Percentiles rank a stretch among this genome's conserved stretches.
These are phyloP conservation scores for Crax fasciolata DNA, from an alignment of 2,797 vertebrate genomes.

Conservation along the genomic window DNA sequence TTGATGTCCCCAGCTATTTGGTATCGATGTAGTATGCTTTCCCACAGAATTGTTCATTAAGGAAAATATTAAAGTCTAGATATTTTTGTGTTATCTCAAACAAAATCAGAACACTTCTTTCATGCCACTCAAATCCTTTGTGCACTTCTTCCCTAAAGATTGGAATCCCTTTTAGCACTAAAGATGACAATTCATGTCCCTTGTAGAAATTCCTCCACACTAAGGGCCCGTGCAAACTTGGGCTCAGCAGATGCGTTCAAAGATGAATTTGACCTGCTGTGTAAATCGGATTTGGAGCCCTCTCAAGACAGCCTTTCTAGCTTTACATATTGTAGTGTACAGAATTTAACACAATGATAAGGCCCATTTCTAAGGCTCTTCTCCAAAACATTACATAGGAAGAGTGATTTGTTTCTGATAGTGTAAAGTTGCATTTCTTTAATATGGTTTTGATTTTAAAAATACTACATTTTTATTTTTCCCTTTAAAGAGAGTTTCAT, in stretches of 20 bases:
- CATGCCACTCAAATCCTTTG: not conserved
- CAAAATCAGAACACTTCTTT: constrained; percentile 55
- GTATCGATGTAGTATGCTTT: constrained; percentile 18
- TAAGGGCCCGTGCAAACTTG: not conserved
- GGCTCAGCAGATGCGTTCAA: not conserved
- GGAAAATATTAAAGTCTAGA: constrained; percentile 57
- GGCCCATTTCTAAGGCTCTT: not conserved
- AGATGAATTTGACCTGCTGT: not conserved
- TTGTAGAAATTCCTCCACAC: not conserved
- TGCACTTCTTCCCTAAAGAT: not conserved
- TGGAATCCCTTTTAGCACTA: not conserved
- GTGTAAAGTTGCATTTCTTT: not conserved
- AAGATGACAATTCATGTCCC: not conserved
- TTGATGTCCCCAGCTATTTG: constrained; percentile 64
- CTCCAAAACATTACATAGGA: not conserved
- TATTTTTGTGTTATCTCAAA: constrained; percentile 46
- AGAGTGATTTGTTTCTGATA: not conserved
- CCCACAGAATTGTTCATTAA: constrained; percentile 61
- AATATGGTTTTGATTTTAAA: not conserved
- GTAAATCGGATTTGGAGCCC: not conserved
- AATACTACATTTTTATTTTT: not conserved
- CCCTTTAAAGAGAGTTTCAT: not conserved
- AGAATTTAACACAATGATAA: not conserved
- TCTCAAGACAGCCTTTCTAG: not conserved
- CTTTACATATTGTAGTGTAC: not conserved